phyloP scores from a whole-genome alignment of 1,140 invertebrate species.

The Homarus americanus region DNA sequence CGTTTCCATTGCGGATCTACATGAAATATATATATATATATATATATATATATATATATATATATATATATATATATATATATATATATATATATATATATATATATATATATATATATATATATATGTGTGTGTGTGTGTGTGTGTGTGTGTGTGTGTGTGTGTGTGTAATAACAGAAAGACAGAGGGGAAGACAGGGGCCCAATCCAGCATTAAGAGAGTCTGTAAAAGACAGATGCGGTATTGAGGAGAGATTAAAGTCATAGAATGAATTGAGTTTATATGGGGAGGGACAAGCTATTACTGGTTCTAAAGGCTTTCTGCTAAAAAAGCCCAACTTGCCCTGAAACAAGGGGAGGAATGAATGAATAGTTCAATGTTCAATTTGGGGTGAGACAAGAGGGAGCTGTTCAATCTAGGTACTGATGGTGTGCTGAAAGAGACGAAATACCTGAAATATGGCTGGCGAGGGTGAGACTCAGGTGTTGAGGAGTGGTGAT shows the following conservation, averaged over 20 bases:
- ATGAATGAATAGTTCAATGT: conserved; percentile 15
- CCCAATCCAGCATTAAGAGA: background rate
- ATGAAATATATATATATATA: too few species aligned
- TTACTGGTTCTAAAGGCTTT: background rate
- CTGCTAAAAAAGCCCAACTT: background rate
- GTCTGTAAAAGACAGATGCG: background rate
- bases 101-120: background rate
- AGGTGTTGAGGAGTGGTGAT: background rate
- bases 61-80: too few species aligned
- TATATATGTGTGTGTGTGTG: background rate
- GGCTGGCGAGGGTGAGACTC: background rate
- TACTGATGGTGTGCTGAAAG: background rate
- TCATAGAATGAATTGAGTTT: background rate
- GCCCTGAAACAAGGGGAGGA: background rate
- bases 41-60: too few species aligned
- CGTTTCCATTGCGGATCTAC: too few species aligned
- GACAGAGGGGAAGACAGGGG: background rate
- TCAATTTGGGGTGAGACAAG: conserved; percentile 4
- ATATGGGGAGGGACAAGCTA: conserved; percentile 4
- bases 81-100: too few species aligned
- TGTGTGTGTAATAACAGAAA: background rate
- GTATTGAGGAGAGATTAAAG: background rate
- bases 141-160: background rate
- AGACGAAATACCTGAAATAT: background rate
- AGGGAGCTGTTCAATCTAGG: background rate